Evolutionary conservation across 1,140 invertebrate species (phyloP).

Genomic region (Daktulosphaira vitifoliae): DNA sequence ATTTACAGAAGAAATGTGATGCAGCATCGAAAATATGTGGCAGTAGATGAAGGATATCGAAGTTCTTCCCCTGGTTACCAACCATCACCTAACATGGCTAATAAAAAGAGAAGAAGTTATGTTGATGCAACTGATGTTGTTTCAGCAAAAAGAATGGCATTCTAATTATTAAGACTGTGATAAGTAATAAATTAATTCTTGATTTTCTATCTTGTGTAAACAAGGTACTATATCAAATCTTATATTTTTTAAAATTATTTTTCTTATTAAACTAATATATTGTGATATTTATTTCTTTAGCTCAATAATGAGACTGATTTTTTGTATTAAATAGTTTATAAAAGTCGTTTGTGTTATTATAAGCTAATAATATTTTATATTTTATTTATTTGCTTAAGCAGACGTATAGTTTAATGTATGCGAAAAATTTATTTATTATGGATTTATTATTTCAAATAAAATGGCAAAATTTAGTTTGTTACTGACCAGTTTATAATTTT

Average conservation of each 20-base stretch:
- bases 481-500: too few relatives aligned
- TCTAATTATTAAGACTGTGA: slow-evolving; percentile 8
- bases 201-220: neutral
- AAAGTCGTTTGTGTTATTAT: neutral
- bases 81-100: neutral
- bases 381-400: neutral
- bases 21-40: slow-evolving; percentile 13
- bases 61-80: slow-evolving; percentile 20
- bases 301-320: slow-evolving; percentile 16
- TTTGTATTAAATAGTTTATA: slow-evolving; percentile 13
- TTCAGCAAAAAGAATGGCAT: slow-evolving; percentile 17
- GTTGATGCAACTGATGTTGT: neutral
- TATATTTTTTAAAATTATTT: slow-evolving; percentile 3
- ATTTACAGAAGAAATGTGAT: slow-evolving; percentile 29
- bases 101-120: slow-evolving; percentile 17
- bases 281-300: slow-evolving; percentile 25
- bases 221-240: neutral
- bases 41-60: slow-evolving; percentile 20
- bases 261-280: neutral
- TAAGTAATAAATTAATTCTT: slow-evolving; percentile 4
- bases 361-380: neutral
- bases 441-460: neutral
- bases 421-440: neutral
- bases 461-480: neutral
- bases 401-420: slow-evolving; percentile 2